Conservation (phyloP, 2,888 invertebrate genomes). For the Odontothrips loti region DNA sequence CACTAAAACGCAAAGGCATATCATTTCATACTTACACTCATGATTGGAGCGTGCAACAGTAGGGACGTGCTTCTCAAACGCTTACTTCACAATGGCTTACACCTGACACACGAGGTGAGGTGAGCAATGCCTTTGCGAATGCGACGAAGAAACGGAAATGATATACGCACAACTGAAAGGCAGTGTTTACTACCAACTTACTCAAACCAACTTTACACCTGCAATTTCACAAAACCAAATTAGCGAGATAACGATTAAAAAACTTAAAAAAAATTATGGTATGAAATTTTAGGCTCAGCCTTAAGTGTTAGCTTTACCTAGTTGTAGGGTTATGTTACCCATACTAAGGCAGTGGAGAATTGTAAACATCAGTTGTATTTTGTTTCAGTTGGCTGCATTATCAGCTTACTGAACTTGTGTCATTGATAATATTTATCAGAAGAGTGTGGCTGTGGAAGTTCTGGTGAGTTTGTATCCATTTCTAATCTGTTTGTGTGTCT, state of each 20-base stretch:
- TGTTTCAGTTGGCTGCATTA: too few relatives aligned
- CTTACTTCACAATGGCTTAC: background rate
- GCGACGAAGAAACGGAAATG: background rate
- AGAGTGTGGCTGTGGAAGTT: too few relatives aligned
- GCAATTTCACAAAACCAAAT: background rate
- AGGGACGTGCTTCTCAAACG: constrained; percentile 1
- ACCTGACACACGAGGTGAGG: background rate
- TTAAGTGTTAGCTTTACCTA: background rate
- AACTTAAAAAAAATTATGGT: background rate
- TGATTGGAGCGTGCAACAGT: background rate
- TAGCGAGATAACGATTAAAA: background rate
- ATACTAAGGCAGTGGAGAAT: too few relatives aligned
- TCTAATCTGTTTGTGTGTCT: too few relatives aligned
- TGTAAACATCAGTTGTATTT: too few relatives aligned
- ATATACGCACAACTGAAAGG: background rate
- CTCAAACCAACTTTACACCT: constrained; percentile 1
- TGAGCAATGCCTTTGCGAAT: background rate
- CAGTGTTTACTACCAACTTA: constrained; percentile 1
- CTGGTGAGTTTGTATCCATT: too few relatives aligned
- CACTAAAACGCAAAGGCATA: constrained; percentile 1
- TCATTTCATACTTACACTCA: background rate
- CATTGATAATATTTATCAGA: too few relatives aligned
- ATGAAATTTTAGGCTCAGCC: constrained; percentile 1
- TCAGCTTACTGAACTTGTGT: too few relatives aligned
- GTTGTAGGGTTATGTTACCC: too few relatives aligned